Conservation (phyloP, 2,113 vertebrate genomes). For the Alethe diademata region DNA sequence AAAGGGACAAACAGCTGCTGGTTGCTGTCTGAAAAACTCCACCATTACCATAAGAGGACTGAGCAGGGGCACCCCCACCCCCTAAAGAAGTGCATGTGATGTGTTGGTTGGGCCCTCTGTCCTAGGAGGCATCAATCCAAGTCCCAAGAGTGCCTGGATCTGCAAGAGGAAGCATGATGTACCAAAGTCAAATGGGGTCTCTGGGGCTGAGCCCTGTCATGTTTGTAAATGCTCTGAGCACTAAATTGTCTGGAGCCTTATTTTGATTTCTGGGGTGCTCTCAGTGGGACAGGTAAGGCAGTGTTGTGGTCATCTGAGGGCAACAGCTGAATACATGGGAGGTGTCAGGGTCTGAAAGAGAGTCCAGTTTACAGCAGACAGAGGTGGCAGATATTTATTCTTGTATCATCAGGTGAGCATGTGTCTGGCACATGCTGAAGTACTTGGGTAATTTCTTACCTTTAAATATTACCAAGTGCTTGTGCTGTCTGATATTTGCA, state of each 20-base stretch:
- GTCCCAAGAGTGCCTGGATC: background rate
- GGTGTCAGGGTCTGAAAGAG: background rate
- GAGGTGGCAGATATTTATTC: background rate
- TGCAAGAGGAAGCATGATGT: background rate
- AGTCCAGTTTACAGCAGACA: background rate
- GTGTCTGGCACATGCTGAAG: background rate
- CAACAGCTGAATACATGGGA: background rate
- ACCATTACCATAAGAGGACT: no score
- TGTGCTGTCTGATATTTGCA: background rate
- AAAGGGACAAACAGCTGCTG: background rate
- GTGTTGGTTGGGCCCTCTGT: background rate
- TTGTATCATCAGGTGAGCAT: background rate
- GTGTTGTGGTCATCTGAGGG: background rate
- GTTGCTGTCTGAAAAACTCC: background rate
- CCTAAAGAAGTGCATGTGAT: accelerated
- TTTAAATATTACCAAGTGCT: background rate
- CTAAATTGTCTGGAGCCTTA: background rate
- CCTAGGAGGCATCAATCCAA: background rate
- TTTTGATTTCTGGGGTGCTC: background rate
- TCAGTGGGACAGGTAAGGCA: background rate
- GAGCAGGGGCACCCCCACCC: background rate
- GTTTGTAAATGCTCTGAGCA: background rate
- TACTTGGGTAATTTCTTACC: background rate
- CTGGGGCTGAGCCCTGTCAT: background rate
- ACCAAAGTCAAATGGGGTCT: background rate